Percentiles rank a stretch among this genome's conserved stretches.
Conservation (phyloP, 2,888 invertebrate species). For the Agrotis segetum region DNA sequence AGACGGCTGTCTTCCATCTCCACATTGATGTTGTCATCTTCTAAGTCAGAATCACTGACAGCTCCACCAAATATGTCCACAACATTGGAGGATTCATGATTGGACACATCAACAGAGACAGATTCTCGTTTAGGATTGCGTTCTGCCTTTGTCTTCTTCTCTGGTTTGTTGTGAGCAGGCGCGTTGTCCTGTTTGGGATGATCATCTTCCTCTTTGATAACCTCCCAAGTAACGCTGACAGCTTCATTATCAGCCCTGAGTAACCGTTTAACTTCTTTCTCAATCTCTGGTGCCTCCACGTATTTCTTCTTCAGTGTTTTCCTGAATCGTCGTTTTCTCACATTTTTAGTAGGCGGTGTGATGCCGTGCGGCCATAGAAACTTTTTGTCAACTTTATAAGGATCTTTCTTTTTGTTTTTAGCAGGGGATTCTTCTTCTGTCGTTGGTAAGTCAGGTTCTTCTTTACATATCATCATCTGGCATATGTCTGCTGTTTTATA, state of each 20-base stretch:
- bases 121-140: constrained; percentile 69
- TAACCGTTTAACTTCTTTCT: constrained; percentile 98
- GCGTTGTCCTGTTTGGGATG: constrained; percentile 82
- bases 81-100: constrained; percentile 81
- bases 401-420: constrained; percentile 96
- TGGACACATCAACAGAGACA: constrained; percentile 63
- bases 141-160: constrained; percentile 81
- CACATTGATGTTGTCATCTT: constrained; percentile 95
- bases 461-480: constrained; percentile 97
- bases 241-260: constrained; percentile 98
- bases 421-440: constrained; percentile 95
- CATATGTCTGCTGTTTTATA: constrained; percentile 99
- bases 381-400: constrained; percentile 96
- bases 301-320: constrained; percentile 99
- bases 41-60: constrained; percentile 96
- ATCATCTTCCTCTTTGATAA: constrained; percentile 97
- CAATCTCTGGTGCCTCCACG: constrained; percentile 99
- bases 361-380: constrained; percentile 98
- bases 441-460: constrained; percentile 95
- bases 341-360: constrained; percentile 98
- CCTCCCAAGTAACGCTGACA: constrained; percentile 96
- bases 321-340: constrained; percentile 97
- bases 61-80: constrained; percentile 97
- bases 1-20: constrained; percentile 95
- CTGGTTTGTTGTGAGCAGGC: constrained; percentile 73